Evolutionary conservation across 2,113 vertebrate genomes (phyloP).

Genomic region (Phyllostomus discolor): DNA sequence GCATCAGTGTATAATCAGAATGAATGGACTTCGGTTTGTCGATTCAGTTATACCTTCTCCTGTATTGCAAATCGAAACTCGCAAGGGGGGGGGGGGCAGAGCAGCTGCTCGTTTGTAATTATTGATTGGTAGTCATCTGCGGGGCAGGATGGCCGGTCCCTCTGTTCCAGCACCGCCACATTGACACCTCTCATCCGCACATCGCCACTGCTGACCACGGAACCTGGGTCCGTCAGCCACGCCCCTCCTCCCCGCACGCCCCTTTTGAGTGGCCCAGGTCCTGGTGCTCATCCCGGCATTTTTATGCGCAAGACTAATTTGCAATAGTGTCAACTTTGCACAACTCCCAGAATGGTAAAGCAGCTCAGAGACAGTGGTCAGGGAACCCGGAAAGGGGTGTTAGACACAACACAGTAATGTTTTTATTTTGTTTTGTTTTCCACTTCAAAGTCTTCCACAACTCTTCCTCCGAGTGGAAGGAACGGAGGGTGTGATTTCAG

Average conservation of each 20-base stretch:
- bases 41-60: neutral
- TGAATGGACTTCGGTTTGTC: neutral
- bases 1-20: neutral
- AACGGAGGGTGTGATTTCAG: neutral
- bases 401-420: too few species aligned
- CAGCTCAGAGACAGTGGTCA: neutral
- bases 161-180: neutral
- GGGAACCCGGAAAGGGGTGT: neutral
- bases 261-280: neutral
- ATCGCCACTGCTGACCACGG: too few species aligned
- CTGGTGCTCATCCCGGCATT: neutral
- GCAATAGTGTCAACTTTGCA: neutral
- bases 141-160: neutral
- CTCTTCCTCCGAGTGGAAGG: neutral
- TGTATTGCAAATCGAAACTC: neutral
- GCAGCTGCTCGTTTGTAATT: neutral
- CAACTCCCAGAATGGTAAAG: neutral
- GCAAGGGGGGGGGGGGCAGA: neutral
- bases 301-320: neutral
- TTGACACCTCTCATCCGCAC: neutral
- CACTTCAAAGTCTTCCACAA: neutral
- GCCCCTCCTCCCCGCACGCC: rapidly evolving
- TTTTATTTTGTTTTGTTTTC: neutral
- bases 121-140: neutral
- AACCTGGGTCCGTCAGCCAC: too few species aligned